A percentile compares a stretch with the other conserved stretches of the same genome.
phyloP scores from a whole-genome alignment of 1,140 invertebrate species.

The Babylonia areolata region DNA sequence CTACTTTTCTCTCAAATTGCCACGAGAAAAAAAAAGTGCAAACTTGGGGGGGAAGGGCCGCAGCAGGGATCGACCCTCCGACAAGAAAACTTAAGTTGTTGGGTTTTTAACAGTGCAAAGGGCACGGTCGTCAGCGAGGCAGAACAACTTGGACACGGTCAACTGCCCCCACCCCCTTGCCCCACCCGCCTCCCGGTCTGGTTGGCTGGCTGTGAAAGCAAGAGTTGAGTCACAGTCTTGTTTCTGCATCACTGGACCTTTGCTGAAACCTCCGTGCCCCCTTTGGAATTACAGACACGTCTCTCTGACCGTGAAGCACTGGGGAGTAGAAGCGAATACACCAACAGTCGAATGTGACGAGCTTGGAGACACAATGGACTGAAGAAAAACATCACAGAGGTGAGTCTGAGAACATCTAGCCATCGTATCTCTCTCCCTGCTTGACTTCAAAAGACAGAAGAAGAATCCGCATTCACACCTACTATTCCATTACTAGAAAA shows the following conservation, averaged over 20 bases:
- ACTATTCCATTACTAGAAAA: too few species aligned
- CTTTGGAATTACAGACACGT: not conserved
- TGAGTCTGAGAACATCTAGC: too few species aligned
- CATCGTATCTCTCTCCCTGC: too few species aligned
- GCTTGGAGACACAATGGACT: not conserved
- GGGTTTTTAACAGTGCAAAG: not conserved
- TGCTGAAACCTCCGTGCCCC: not conserved
- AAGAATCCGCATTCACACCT: too few species aligned
- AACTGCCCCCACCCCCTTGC: not conserved
- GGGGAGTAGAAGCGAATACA: not conserved
- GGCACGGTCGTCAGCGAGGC: slow-evolving; percentile 8
- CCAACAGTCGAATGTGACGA: not conserved
- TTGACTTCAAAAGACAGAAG: too few species aligned
- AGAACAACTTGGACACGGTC: slow-evolving; percentile 23
- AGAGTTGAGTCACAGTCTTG: not conserved
- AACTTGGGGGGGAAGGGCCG: not conserved
- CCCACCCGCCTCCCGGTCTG: not conserved
- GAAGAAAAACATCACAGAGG: not conserved
- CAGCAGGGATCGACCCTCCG: not conserved
- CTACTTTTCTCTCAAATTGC: not conserved
- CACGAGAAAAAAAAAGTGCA: not conserved
- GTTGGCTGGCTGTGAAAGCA: not conserved
- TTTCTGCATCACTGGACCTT: not conserved
- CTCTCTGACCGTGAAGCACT: not conserved
- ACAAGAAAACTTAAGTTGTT: not conserved